Conservation (phyloP, 1,140 invertebrate species). For the Babylonia areolata region DNA sequence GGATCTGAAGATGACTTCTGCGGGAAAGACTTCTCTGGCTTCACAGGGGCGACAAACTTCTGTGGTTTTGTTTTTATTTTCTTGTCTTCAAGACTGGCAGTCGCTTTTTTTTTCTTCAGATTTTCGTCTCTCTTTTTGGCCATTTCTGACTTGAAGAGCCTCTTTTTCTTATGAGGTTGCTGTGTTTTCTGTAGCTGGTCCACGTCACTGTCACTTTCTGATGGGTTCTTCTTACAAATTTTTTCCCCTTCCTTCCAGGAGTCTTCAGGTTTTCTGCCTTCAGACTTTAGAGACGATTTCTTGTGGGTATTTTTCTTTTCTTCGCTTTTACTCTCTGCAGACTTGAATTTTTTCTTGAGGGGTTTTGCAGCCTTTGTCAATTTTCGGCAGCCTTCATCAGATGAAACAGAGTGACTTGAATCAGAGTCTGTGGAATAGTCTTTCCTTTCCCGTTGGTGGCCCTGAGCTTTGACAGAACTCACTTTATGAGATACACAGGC, state of each 20-base stretch:
- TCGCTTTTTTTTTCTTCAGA: neutral
- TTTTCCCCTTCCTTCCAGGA: neutral
- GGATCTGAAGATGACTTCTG: neutral
- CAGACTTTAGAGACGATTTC: neutral
- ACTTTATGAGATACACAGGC: neutral
- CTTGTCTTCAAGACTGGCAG: neutral
- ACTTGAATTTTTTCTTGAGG: neutral
- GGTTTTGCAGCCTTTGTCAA: neutral
- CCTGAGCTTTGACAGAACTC: neutral
- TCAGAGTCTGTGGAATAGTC: neutral
- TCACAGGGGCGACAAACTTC: constrained; percentile 6
- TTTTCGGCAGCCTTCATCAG: too few relatives aligned
- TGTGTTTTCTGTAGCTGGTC: neutral
- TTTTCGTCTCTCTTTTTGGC: neutral
- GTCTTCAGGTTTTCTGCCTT: neutral
- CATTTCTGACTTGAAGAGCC: constrained; percentile 13
- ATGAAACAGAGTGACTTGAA: too few relatives aligned
- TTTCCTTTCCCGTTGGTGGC: neutral
- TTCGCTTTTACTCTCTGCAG: neutral
- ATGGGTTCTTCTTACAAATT: neutral
- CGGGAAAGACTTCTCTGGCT: too few relatives aligned
- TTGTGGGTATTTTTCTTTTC: neutral
- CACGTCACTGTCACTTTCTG: neutral
- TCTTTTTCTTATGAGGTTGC: neutral
- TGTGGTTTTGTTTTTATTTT: constrained; percentile 10